Evolutionary conservation across 1,140 invertebrate species (phyloP), one percentile per base, ranked within the genome.

Genomic region (Camponotus vicinus): DNA sequence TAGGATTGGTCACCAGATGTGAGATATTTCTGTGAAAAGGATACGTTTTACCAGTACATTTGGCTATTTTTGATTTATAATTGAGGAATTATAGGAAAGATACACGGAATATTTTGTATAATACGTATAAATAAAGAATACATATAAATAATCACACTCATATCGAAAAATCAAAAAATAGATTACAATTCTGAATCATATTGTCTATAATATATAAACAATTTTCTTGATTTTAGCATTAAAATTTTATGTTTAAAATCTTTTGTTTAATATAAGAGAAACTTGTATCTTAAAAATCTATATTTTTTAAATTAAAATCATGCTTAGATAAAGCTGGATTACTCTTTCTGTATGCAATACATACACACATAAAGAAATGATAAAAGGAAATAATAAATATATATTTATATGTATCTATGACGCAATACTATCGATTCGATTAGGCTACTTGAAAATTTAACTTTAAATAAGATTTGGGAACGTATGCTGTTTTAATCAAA

Each of bases 1-100:
- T 27, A 15, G 70, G 49, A 18, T 57, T 80, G 66, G 78, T 42
- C 69, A 34, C 79, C 79, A 83, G 9, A 75, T 83, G 79, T 13
- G 27, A 21, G 4, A 83, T 49, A 27, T 70, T 80, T 32, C 4
- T 32, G 45, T 52, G 32, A 8, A 70, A 70, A 70, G 45, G 11
- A 37, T 67, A 79, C 13, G 1, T 42, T 70, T 57, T 45, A 34
- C 15, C 0, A 49, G 9, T 13, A 3, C 15, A 34, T 49, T 27
- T 21, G 27, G 40, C 32, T 27, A 49, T 21, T 73, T 75, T 15
- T 45, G 18, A 73, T 73, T 71, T 82, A 73, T 21, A 34, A 66
- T n/a, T 9, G n/a, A 37, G 13, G 7, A 34, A 34, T 52, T 67
- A 27, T 27, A 37, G 63, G 0, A 18, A 15, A 2, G 15, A 8